These are phyloP conservation scores for Chrysolina haemoptera DNA, from an alignment of 2,888 invertebrate genomes.

Conservation along the genomic window DNA sequence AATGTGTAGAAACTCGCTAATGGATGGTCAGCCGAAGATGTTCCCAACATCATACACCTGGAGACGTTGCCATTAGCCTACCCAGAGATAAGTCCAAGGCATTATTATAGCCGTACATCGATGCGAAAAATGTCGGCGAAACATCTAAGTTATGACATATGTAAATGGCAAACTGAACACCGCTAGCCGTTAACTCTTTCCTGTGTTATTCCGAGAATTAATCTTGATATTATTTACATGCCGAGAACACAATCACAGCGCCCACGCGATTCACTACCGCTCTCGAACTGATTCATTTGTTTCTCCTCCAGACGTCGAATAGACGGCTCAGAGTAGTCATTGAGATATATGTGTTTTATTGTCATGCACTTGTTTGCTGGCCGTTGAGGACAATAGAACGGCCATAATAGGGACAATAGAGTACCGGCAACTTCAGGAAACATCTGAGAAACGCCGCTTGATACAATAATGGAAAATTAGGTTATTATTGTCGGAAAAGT, in stretches of 20 bases:
- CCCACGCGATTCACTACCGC: conserved; percentile 47
- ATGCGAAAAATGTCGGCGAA: conserved; percentile 15
- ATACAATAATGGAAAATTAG: background rate
- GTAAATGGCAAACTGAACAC: conserved; percentile 36
- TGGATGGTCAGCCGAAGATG: background rate
- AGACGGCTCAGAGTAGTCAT: conserved; percentile 8
- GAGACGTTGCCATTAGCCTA: conserved; percentile 6
- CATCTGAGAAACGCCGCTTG: background rate
- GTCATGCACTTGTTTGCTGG: conserved; percentile 17
- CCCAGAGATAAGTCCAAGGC: conserved; percentile 13
- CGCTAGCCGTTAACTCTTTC: conserved; percentile 18
- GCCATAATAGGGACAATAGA: background rate
- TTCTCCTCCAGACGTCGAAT: conserved; percentile 18
- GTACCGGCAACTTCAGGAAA: background rate
- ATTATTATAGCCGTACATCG: conserved; percentile 17
- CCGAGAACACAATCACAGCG: conserved; percentile 41
- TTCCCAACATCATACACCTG: conserved; percentile 32
- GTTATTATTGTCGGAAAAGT: too few species aligned
- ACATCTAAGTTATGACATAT: conserved; percentile 37
- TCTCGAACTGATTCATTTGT: conserved; percentile 33
- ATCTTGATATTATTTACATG: conserved; percentile 49
- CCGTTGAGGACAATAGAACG: background rate
- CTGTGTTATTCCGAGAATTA: conserved; percentile 40
- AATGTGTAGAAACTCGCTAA: background rate
- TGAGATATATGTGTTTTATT: conserved; percentile 17